Evolutionary conservation across 1,140 invertebrate genomes (phyloP).

Genomic region (Vollenhovia emeryi): DNA sequence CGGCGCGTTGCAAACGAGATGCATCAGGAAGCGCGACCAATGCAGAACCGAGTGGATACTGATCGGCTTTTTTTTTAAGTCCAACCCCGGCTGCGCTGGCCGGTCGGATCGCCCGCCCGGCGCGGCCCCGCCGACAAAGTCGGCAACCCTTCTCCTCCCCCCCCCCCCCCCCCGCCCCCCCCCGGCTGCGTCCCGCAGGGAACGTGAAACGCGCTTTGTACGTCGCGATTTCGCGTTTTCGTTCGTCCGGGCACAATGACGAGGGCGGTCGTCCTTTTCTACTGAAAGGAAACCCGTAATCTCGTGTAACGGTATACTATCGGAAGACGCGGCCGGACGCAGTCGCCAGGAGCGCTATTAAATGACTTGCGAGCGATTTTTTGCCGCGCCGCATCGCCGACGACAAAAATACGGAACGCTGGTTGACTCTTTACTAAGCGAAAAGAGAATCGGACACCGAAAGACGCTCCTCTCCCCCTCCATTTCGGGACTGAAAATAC

Average conservation of each 20-base stretch:
- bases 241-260: conserved; percentile 62
- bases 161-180: no score
- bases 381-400: conserved; percentile 55
- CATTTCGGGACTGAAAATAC: conserved; percentile 41
- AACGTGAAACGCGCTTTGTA: conserved; percentile 71
- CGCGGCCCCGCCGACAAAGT: conserved; percentile 49
- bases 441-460: conserved; percentile 51
- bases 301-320: conserved; percentile 61
- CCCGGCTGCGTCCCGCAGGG: conserved; percentile 72
- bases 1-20: conserved; percentile 66
- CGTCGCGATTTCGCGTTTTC: conserved; percentile 65
- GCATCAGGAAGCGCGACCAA: conserved; percentile 74
- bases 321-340: conserved; percentile 56
- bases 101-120: conserved; percentile 31
- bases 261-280: conserved; percentile 57
- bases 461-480: conserved; percentile 31
- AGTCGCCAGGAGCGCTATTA: conserved; percentile 57
- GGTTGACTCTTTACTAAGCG: conserved; percentile 51
- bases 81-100: conserved; percentile 45
- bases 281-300: conserved; percentile 59
- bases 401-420: conserved; percentile 57
- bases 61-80: conserved; percentile 71
- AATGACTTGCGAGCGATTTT: conserved; percentile 61
- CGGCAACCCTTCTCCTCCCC: conserved; percentile 46
- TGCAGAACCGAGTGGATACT: conserved; percentile 72